A percentile compares a stretch with the other conserved stretches of the same genome.
These are phyloP conservation scores for Sebastes diaconus DNA, from an alignment of 2,797 vertebrate genomes.

Conservation along the genomic window DNA sequence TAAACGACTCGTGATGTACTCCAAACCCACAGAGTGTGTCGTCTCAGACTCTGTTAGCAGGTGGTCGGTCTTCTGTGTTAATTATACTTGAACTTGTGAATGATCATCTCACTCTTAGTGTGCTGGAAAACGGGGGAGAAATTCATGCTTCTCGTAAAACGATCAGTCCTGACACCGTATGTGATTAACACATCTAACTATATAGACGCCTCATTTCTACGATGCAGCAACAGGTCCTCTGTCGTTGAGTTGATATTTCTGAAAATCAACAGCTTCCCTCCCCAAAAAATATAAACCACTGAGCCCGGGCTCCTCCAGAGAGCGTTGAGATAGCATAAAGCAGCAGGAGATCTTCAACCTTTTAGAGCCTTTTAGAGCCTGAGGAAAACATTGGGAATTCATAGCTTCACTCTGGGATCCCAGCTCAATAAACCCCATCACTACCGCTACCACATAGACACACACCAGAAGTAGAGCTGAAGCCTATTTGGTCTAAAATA, in stretches of 20 bases:
- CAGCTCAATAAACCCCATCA: conserved; percentile 43
- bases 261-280: not conserved
- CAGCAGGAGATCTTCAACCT: conserved; percentile 15
- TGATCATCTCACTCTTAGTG: not conserved
- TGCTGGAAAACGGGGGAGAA: not conserved
- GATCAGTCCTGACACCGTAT: not conserved
- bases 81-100: conserved; percentile 34
- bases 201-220: not conserved
- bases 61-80: conserved; percentile 19
- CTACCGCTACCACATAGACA: not conserved
- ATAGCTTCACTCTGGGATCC: conserved; percentile 35
- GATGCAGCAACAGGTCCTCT: not conserved
- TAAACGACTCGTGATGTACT: conserved; percentile 39
- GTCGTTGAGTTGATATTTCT: not conserved
- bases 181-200: not conserved
- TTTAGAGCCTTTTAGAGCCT: conserved; percentile 3
- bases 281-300: not conserved
- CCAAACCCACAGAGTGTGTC: conserved; percentile 36
- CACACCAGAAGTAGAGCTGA: not conserved
- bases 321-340: conserved; percentile 1
- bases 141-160: not conserved
- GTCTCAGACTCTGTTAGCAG: conserved; percentile 32
- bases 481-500: not conserved
- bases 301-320: not conserved
- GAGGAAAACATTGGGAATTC: conserved; percentile 35